Conservation (phyloP, 2,888 invertebrate species). For the Tetrapedia diversipes region DNA sequence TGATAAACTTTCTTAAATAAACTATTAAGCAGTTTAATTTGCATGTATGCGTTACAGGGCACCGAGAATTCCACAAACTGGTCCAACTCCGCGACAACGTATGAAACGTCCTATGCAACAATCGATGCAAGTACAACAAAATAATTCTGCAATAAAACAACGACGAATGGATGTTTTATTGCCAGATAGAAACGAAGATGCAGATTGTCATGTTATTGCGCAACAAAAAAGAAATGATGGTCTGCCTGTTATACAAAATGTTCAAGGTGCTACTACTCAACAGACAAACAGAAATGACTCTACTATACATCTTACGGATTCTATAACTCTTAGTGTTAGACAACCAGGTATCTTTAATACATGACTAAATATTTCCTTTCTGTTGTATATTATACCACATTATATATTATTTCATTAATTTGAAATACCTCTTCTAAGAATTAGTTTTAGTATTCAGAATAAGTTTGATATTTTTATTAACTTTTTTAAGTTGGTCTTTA, state of each 20-base stretch:
- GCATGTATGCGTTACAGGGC: constrained; percentile 66
- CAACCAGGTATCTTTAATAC: constrained; percentile 77
- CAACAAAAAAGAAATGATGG: constrained; percentile 90
- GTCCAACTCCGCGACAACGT: constrained; percentile 77
- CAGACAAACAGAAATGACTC: constrained; percentile 82
- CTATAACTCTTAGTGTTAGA: constrained; percentile 87
- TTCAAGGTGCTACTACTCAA: constrained; percentile 85
- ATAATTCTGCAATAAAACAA: constrained; percentile 79
- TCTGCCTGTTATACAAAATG: constrained; percentile 89
- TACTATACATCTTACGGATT: constrained; percentile 88
- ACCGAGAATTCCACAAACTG: constrained; percentile 74
- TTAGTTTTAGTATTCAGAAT: constrained; percentile 45
- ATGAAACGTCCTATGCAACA: constrained; percentile 78
- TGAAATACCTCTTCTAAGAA: constrained; percentile 63
- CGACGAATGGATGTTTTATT: constrained; percentile 86
- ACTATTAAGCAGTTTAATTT: constrained; percentile 21
- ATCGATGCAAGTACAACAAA: constrained; percentile 68
- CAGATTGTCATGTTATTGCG: constrained; percentile 90
- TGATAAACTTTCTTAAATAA: neutral
- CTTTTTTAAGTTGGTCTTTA: constrained; percentile 6
- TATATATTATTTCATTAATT: constrained; percentile 31
- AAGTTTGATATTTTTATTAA: constrained; percentile 22
- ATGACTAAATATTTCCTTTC: neutral
- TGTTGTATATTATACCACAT: neutral
- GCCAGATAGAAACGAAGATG: constrained; percentile 89